phyloP scores from a whole-genome alignment of 2,888 invertebrate genomes.

The Diploptera punctata region DNA sequence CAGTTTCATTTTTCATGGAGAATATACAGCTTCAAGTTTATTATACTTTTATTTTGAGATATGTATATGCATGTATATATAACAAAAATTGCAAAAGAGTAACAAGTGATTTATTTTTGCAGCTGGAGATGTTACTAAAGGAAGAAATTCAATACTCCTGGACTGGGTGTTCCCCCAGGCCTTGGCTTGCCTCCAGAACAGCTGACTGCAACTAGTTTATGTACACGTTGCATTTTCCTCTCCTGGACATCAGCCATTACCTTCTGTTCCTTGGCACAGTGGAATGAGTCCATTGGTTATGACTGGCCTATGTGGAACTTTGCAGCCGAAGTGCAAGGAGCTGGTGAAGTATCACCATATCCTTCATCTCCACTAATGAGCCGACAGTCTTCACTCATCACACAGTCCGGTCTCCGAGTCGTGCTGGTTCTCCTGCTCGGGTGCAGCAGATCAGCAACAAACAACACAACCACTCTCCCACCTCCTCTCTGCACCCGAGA shows the following conservation, averaged over 20 bases:
- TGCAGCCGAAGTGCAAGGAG: slow-evolving; percentile 51
- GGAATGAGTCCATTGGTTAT: slow-evolving; percentile 30
- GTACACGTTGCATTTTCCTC: slow-evolving; percentile 41
- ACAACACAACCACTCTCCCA: slow-evolving; percentile 53
- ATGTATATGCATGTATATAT: neutral
- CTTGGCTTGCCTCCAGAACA: slow-evolving; percentile 36
- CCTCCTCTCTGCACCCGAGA: slow-evolving; percentile 50
- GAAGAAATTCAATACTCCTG: slow-evolving; percentile 32
- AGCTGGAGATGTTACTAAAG: slow-evolving; percentile 30
- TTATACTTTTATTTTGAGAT: too few species aligned
- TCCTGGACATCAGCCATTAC: slow-evolving; percentile 37
- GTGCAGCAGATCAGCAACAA: too few species aligned
- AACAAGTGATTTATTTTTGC: neutral
- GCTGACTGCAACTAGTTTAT: slow-evolving; percentile 31
- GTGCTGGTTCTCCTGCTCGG: slow-evolving; percentile 72
- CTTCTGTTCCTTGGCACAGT: slow-evolving; percentile 37
- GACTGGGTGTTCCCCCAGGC: slow-evolving; percentile 36
- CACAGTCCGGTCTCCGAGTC: slow-evolving; percentile 65
- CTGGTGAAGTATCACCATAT: slow-evolving; percentile 49
- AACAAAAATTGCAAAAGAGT: neutral
- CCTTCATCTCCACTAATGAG: slow-evolving; percentile 73
- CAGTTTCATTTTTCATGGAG: too few species aligned
- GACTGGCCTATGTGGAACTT: slow-evolving; percentile 51
- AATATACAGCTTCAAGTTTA: too few species aligned
- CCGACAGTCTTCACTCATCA: slow-evolving; percentile 77